These are phyloP conservation scores for Perizoma affinitatum DNA, from an alignment of 2,888 invertebrate genomes.

Conservation along the genomic window DNA sequence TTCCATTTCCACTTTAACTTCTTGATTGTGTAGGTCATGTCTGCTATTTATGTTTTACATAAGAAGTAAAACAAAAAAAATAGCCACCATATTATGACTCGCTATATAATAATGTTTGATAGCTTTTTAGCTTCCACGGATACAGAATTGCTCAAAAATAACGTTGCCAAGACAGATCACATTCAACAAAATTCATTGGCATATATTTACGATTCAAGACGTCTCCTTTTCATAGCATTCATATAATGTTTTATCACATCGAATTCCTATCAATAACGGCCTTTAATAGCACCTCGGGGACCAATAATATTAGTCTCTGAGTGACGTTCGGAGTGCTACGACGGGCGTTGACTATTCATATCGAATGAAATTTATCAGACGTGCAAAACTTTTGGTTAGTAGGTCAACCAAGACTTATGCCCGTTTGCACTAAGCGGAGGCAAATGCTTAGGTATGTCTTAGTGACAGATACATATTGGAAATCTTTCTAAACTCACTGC, in stretches of 20 bases:
- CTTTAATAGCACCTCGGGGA: slow-evolving; percentile 15
- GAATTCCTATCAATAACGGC: slow-evolving; percentile 26
- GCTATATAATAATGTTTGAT: too few relatives aligned
- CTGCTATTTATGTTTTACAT: too few relatives aligned
- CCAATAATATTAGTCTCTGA: slow-evolving; percentile 19
- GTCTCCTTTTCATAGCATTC: not conserved
- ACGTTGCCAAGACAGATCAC: not conserved
- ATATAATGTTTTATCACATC: slow-evolving; percentile 18
- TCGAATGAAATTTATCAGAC: slow-evolving; percentile 6
- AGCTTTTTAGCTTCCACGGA: too few relatives aligned
- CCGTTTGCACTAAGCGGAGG: too few relatives aligned
- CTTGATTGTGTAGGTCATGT: too few relatives aligned
- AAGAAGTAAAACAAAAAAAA: too few relatives aligned
- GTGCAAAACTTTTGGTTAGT: slow-evolving; percentile 10
- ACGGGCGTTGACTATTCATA: slow-evolving; percentile 7
- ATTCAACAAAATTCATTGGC: not conserved
- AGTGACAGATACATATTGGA: too few relatives aligned
- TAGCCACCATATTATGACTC: too few relatives aligned
- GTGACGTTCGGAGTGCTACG: slow-evolving; percentile 21
- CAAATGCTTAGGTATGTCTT: too few relatives aligned
- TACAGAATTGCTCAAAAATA: not conserved
- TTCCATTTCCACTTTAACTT: too few relatives aligned
- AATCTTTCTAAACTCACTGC: too few relatives aligned
- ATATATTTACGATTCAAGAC: not conserved
- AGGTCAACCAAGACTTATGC: not conserved